Evolutionary conservation across 2,888 invertebrate genomes (phyloP).

Genomic region (Macaria liturata): DNA sequence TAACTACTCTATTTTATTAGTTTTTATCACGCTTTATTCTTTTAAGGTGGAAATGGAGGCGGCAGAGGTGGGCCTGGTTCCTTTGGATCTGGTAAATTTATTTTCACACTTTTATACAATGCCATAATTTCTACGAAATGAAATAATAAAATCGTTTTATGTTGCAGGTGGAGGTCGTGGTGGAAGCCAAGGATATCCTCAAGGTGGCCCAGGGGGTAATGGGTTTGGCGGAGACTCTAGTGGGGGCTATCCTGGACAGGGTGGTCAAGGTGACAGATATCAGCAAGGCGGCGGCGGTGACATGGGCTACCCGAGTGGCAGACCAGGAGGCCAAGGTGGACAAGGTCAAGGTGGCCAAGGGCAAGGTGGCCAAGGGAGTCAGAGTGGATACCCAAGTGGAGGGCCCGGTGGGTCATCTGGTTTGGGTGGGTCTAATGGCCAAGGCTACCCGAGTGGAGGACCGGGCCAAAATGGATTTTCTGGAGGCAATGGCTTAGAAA

Average conservation of each 20-base stretch:
- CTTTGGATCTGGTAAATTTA: conserved; percentile 55
- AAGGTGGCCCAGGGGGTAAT: conserved; percentile 39
- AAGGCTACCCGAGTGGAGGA: conserved; percentile 45
- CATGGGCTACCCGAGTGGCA: conserved; percentile 49
- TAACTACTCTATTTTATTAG: background rate
- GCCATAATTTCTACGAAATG: background rate
- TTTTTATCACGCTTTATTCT: conserved; percentile 8
- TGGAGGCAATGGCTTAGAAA: conserved; percentile 39
- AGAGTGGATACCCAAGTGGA: conserved; percentile 25
- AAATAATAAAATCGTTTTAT: no score
- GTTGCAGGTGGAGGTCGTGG: conserved; percentile 37
- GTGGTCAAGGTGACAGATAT: conserved; percentile 38
- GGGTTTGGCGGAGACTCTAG: conserved; percentile 40
- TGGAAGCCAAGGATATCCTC: conserved; percentile 52
- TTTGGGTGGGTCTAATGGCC: conserved; percentile 7
- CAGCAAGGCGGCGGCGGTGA: conserved; percentile 35
- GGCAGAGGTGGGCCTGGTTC: conserved; percentile 31
- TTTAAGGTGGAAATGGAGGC: conserved; percentile 30
- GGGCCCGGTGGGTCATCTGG: conserved; percentile 28
- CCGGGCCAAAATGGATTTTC: conserved; percentile 36
- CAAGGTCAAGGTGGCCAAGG: conserved; percentile 40
- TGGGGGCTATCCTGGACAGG: conserved; percentile 41
- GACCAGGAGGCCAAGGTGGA: conserved; percentile 38
- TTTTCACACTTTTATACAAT: background rate
- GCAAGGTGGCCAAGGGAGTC: conserved; percentile 31